Evolutionary conservation across 2,113 vertebrate genomes (phyloP).

Genomic region (Sitta europaea): DNA sequence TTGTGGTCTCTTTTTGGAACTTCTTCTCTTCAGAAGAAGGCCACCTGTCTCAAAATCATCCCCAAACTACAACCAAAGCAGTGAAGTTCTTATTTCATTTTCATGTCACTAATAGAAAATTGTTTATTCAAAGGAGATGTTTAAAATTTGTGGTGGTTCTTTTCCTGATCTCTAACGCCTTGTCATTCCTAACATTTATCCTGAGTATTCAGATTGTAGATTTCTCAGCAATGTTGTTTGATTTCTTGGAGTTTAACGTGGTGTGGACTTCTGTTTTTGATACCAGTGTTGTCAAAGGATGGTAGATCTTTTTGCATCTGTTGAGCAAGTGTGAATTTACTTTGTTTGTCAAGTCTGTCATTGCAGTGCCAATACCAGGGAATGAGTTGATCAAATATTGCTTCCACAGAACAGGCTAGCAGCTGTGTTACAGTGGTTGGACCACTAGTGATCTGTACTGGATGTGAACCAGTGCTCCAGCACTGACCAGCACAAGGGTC

Average conservation of each 20-base stretch:
- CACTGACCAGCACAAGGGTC: accelerated
- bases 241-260: background rate
- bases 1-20: background rate
- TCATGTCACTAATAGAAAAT: background rate
- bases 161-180: background rate
- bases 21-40: background rate
- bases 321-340: background rate
- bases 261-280: background rate
- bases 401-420: background rate
- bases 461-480: background rate
- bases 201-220: background rate
- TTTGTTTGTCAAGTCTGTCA: background rate
- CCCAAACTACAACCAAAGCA: background rate
- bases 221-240: background rate
- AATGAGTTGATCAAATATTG: background rate
- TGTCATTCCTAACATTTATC: background rate
- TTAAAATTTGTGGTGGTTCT: background rate
- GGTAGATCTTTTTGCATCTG: background rate
- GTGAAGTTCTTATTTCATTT: background rate
- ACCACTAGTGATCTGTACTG: background rate
- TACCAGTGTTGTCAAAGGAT: background rate
- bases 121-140: background rate
- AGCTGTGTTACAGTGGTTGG: background rate
- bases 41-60: background rate
- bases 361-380: background rate